Conservation (phyloP, 2,797 vertebrate species). For the Acanthiza pusilla region DNA sequence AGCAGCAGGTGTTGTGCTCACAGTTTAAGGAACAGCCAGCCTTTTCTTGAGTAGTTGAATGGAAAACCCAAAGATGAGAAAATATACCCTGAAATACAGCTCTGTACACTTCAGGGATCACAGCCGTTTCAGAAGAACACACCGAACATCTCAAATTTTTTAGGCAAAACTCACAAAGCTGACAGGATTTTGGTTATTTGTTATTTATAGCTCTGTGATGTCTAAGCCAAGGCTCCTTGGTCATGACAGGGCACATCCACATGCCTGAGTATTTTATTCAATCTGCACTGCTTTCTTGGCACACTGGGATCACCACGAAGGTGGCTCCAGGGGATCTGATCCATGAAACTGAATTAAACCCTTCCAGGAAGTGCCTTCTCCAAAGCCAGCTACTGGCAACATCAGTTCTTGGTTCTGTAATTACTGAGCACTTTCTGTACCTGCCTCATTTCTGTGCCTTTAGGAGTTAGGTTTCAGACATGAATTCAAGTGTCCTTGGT, state of each 20-base stretch:
- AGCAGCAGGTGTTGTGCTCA: not conserved
- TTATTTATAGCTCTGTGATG: not conserved
- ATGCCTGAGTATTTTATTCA: not conserved
- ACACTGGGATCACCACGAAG: not conserved
- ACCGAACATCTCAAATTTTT: not conserved
- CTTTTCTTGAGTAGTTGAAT: not conserved
- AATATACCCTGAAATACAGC: not conserved
- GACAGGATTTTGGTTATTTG: not conserved
- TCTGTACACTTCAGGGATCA: not conserved
- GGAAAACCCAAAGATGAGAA: not conserved
- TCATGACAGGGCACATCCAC: not conserved
- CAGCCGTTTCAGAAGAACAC: not conserved
- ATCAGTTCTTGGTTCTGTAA: not conserved
- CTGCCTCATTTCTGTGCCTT: not conserved
- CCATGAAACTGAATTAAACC: not conserved
- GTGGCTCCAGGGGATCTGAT: not conserved
- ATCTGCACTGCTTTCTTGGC: not conserved
- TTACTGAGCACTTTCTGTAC: not conserved
- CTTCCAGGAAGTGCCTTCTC: not conserved
- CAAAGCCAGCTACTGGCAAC: not conserved
- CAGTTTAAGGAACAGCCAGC: not conserved
- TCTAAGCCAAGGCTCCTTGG: not conserved
- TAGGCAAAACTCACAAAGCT: not conserved
- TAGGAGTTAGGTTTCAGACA: not conserved
- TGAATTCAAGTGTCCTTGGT: not conserved